Percentiles rank a stretch among this genome's conserved stretches.
Conservation (phyloP, 2,113 vertebrate genomes). For the Chloebia gouldiae region DNA sequence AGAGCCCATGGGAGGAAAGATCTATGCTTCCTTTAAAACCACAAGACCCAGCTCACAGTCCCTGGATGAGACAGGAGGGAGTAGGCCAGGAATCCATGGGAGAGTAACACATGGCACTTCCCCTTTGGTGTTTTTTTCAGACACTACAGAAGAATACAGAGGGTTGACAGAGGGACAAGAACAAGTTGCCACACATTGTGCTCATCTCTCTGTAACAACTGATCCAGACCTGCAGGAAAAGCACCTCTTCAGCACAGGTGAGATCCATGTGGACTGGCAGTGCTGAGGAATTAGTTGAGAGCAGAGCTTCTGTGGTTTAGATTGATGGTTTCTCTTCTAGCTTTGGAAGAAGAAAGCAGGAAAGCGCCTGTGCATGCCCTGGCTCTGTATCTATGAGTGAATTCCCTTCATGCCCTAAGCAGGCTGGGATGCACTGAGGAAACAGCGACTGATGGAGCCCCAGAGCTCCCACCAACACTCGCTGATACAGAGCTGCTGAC, state of each 20-base stretch:
- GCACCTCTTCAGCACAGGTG: neutral
- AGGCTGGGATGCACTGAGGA: neutral
- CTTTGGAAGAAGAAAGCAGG: neutral
- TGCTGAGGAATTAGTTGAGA: neutral
- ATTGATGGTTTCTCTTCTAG: neutral
- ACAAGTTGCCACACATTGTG: neutral
- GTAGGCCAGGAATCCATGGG: neutral
- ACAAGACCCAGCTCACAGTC: fast-evolving
- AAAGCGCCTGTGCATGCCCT: neutral
- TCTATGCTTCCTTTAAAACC: neutral
- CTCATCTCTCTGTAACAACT: neutral
- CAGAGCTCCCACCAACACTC: neutral
- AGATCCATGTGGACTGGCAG: neutral
- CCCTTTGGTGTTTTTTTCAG: neutral
- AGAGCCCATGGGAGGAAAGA: neutral
- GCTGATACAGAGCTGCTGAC: neutral
- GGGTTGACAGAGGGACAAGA: neutral
- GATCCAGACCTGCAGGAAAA: neutral
- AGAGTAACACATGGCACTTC: neutral
- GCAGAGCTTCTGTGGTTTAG: neutral
- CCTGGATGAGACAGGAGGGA: neutral
- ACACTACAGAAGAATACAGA: neutral
- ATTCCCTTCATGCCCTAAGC: neutral
- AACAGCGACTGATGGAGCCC: neutral
- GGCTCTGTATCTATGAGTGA: neutral